These are phyloP conservation scores for Mesoclemmys tuberculata DNA, from an alignment of 2,113 vertebrate genomes.

Conservation along the genomic window DNA sequence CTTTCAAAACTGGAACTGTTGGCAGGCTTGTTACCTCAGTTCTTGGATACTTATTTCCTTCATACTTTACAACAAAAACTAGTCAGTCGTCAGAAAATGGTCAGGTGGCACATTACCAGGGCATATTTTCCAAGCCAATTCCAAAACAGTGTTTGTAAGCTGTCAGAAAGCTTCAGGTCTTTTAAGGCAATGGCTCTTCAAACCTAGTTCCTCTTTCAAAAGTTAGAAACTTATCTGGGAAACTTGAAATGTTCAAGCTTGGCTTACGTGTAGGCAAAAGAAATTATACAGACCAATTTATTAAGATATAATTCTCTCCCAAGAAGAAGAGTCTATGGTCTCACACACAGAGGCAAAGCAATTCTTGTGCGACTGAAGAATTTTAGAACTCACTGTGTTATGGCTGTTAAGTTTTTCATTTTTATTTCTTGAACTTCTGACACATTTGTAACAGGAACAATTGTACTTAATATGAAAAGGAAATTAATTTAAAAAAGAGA, in stretches of 20 bases:
- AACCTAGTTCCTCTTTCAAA: background rate
- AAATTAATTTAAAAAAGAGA: background rate
- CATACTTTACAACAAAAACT: fast-evolving
- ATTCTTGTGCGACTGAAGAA: background rate
- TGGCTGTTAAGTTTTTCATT: background rate
- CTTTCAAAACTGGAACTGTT: background rate
- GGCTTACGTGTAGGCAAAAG: background rate
- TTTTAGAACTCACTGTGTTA: background rate
- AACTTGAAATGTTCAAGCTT: background rate
- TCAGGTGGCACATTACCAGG: background rate
- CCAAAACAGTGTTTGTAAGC: background rate
- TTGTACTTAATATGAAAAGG: background rate
- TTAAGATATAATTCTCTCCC: background rate
- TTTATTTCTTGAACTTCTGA: background rate
- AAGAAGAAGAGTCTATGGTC: background rate
- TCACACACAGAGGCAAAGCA: background rate
- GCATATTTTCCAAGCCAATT: background rate
- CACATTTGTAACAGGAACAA: background rate
- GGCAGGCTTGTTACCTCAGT: background rate
- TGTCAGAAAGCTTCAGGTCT: background rate
- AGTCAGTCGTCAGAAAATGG: background rate
- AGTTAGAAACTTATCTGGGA: background rate
- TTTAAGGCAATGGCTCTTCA: slow-evolving; percentile 14
- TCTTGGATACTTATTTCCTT: background rate
- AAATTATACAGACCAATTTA: background rate